Conservation (phyloP, 2,888 invertebrate genomes). For the Ornithoptera alexandrae region DNA sequence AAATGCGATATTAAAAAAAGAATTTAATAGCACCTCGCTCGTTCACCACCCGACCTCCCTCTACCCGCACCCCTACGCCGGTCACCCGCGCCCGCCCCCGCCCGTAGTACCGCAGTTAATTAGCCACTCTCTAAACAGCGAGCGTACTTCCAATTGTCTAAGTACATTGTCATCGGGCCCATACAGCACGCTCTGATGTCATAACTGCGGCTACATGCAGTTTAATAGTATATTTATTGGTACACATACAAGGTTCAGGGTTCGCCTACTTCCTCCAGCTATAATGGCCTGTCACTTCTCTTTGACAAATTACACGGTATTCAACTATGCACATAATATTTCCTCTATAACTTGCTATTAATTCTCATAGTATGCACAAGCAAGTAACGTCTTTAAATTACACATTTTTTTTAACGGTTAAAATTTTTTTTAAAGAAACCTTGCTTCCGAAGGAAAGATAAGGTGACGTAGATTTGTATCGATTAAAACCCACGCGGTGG, state of each 20-base stretch:
- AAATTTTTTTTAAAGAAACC: no score
- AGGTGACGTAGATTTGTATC: no score
- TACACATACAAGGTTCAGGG: constrained; percentile 6
- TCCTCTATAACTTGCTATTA: no score
- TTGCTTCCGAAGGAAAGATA: no score
- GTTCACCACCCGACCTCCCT: constrained; percentile 13
- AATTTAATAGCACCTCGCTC: not conserved
- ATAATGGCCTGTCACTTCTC: constrained; percentile 12
- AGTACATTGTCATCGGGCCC: constrained; percentile 51
- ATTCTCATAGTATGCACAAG: no score
- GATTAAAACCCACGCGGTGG: no score
- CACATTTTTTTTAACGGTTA: no score
- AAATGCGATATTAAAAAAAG: not conserved
- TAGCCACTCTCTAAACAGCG: constrained; percentile 58
- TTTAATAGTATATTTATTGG: constrained; percentile 43
- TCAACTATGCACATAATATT: not conserved
- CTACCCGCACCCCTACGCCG: not conserved
- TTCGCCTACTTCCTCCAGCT: constrained; percentile 5
- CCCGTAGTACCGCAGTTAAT: constrained; percentile 39
- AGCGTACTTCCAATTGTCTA: constrained; percentile 51
- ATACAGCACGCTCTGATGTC: constrained; percentile 50
- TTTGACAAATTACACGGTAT: constrained; percentile 9
- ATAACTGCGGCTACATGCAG: constrained; percentile 51
- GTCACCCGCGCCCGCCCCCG: no score
- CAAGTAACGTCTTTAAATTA: no score